Conservation (phyloP, 2,888 invertebrate genomes). For the Hemistola chrysoprasaria region DNA sequence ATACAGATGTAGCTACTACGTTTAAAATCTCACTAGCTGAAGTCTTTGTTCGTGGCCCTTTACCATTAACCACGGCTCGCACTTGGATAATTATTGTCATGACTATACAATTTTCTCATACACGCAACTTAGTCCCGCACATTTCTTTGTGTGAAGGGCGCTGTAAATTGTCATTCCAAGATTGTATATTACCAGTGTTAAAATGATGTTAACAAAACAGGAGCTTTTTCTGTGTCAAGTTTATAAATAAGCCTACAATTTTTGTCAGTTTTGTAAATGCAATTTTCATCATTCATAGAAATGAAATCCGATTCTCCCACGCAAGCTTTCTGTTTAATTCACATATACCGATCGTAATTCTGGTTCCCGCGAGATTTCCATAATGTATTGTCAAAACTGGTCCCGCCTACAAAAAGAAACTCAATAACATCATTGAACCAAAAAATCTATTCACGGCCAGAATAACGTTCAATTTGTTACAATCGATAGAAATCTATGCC, state of each 20-base stretch:
- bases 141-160: constrained; percentile 29
- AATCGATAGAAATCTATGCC: constrained; percentile 24
- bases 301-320: too few species aligned
- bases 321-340: too few species aligned
- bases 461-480: constrained; percentile 17
- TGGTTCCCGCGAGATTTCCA: constrained; percentile 3
- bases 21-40: constrained; percentile 6
- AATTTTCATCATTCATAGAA: too few species aligned
- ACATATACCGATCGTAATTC: background rate
- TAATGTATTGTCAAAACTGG: constrained; percentile 8
- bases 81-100: constrained; percentile 13
- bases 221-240: background rate
- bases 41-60: constrained; percentile 16
- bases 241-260: background rate
- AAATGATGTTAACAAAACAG: background rate
- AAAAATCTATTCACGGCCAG: constrained; percentile 4
- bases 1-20: background rate
- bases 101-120: constrained; percentile 19
- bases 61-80: constrained; percentile 16
- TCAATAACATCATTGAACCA: constrained; percentile 5
- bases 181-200: constrained; percentile 3
- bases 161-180: constrained; percentile 13
- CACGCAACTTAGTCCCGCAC: constrained; percentile 20
- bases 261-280: too few species aligned
- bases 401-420: constrained; percentile 6